Evolutionary conservation across 1,140 invertebrate species (phyloP).

Genomic region (Cyclina sinensis): DNA sequence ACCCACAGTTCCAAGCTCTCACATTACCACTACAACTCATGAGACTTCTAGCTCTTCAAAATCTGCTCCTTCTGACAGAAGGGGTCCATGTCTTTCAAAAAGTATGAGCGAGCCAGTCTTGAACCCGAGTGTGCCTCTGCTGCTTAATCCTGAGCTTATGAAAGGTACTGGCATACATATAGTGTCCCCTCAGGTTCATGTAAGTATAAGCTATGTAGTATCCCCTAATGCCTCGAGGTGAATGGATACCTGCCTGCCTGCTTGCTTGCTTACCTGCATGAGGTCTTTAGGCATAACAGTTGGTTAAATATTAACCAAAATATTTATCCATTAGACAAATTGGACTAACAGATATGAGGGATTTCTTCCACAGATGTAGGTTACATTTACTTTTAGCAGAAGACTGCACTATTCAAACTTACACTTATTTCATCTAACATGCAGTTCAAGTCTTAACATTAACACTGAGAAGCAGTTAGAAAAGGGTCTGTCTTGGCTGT

Average conservation of each 20-base stretch:
- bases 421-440: too few species aligned
- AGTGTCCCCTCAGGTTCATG: conserved; percentile 67
- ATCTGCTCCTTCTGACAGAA: background rate
- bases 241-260: conserved; percentile 40
- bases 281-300: background rate
- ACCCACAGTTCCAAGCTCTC: conserved; percentile 70
- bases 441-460: too few species aligned
- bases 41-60: conserved; percentile 37
- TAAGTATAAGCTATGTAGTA: conserved; percentile 42
- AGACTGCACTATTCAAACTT: too few species aligned
- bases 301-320: too few species aligned
- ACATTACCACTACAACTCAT: conserved; percentile 28
- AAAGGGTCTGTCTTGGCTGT: too few species aligned
- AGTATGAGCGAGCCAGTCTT: conserved; percentile 39
- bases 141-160: conserved; percentile 63
- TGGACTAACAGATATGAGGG: too few species aligned
- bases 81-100: background rate
- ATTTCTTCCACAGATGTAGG: too few species aligned
- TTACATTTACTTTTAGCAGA: too few species aligned
- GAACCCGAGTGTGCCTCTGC: conserved; percentile 36
- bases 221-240: background rate
- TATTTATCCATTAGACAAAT: too few species aligned
- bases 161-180: conserved; percentile 69
- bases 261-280: conserved; percentile 11
- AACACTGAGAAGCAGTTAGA: too few species aligned